phyloP scores from a whole-genome alignment of 2,888 invertebrate species.

The Yponomeuta cagnagella region DNA sequence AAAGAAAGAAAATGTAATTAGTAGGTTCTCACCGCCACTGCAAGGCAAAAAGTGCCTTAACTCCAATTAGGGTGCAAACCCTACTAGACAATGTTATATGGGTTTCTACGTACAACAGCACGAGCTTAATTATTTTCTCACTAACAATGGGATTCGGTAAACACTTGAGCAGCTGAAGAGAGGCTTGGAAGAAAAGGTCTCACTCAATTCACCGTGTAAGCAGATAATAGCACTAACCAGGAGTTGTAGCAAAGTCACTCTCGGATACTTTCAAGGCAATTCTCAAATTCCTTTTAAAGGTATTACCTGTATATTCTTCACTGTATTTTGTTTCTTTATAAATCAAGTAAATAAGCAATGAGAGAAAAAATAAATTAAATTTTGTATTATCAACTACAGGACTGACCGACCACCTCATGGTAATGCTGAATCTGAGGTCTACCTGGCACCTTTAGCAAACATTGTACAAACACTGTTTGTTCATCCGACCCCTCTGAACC shows the following conservation, averaged over 20 bases:
- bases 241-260: background rate
- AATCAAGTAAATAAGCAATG: too few relatives aligned
- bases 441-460: slow-evolving; percentile 45
- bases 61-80: too few relatives aligned
- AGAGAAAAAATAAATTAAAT: too few relatives aligned
- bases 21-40: too few relatives aligned
- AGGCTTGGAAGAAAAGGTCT: slow-evolving; percentile 3
- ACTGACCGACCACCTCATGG: background rate
- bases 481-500: slow-evolving; percentile 38
- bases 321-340: too few relatives aligned
- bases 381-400: too few relatives aligned
- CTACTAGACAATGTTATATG: too few relatives aligned
- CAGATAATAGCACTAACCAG: background rate
- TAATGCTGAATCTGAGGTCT: slow-evolving; percentile 18
- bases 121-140: background rate
- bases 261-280: too few relatives aligned
- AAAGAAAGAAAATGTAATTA: too few relatives aligned
- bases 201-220: slow-evolving; percentile 5
- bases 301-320: too few relatives aligned
- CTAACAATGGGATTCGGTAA: background rate
- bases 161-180: slow-evolving; percentile 6
- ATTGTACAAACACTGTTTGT: slow-evolving; percentile 38
- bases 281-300: too few relatives aligned
- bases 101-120: background rate
- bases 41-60: too few relatives aligned